phyloP scores from a whole-genome alignment of 2,888 invertebrate genomes.

The Eledona agricola region DNA sequence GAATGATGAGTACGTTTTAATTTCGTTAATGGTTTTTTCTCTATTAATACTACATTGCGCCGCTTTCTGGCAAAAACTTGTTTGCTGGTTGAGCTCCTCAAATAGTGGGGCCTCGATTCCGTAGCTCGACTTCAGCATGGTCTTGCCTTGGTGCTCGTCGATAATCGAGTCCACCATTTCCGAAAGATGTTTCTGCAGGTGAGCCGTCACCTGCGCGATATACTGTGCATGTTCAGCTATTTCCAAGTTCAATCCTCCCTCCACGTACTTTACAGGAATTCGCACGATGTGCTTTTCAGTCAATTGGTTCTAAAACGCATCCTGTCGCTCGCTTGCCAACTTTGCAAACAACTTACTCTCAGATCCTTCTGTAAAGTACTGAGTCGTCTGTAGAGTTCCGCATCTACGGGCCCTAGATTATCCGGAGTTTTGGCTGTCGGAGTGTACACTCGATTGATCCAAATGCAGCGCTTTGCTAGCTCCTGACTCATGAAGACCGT shows the following conservation, averaged over 20 bases:
- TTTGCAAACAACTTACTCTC: conserved; percentile 64
- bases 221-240: conserved; percentile 71
- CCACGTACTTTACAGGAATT: conserved; percentile 66
- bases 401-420: conserved; percentile 66
- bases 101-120: conserved; percentile 71
- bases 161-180: conserved; percentile 74
- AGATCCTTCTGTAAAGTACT: conserved; percentile 77
- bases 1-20: conserved; percentile 67
- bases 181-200: conserved; percentile 73
- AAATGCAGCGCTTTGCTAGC: conserved; percentile 80
- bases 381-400: conserved; percentile 74
- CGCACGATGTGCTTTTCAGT: conserved; percentile 77
- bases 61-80: conserved; percentile 75
- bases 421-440: conserved; percentile 68
- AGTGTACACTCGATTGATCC: conserved; percentile 74
- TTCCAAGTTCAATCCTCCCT: conserved; percentile 64
- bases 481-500: conserved; percentile 83
- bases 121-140: conserved; percentile 67
- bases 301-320: conserved; percentile 69
- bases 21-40: conserved; percentile 73
- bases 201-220: conserved; percentile 70
- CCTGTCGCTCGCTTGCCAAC: not conserved
- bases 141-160: conserved; percentile 72
- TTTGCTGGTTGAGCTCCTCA: conserved; percentile 77
- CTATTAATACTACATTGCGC: conserved; percentile 75